Percentiles rank a stretch among this genome's conserved stretches.
phyloP scores from a whole-genome alignment of 2,797 vertebrate genomes.

The Microcaecilia unicolor region DNA sequence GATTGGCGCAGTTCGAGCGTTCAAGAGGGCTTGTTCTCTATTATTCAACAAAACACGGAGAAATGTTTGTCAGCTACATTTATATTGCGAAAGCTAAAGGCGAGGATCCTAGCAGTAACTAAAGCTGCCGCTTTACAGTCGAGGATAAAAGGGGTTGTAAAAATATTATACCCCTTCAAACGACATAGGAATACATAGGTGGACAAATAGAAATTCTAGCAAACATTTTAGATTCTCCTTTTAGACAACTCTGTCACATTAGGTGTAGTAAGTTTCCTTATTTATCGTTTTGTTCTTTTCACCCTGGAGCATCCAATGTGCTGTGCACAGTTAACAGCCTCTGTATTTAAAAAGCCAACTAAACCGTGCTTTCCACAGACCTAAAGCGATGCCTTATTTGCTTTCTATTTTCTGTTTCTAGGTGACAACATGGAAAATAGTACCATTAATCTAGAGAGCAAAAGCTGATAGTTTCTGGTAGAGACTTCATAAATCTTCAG shows the following conservation, averaged over 20 bases:
- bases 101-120: not conserved
- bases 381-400: conserved; percentile 27
- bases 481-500: conserved; percentile 42
- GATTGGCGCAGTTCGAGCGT: conserved; percentile 66
- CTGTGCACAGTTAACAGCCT: conserved; percentile 14
- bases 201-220: not conserved
- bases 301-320: conserved; percentile 13
- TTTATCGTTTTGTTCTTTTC: conserved; percentile 16
- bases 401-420: conserved; percentile 27
- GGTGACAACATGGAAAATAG: conserved; percentile 27
- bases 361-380: conserved; percentile 12
- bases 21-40: conserved; percentile 85
- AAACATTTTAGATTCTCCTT: conserved; percentile 6
- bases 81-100: conserved; percentile 3
- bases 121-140: not conserved
- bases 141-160: no score
- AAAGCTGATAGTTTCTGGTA: conserved; percentile 33
- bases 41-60: conserved; percentile 17
- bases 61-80: conserved; percentile 5
- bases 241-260: conserved; percentile 2
- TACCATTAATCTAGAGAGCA: conserved; percentile 28
- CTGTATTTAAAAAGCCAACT: conserved; percentile 21
- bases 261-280: conserved; percentile 3
- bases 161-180: no score
- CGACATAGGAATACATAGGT: not conserved